Evolutionary conservation across 2,113 vertebrate genomes (phyloP).

Genomic region (Loxodonta africana): DNA sequence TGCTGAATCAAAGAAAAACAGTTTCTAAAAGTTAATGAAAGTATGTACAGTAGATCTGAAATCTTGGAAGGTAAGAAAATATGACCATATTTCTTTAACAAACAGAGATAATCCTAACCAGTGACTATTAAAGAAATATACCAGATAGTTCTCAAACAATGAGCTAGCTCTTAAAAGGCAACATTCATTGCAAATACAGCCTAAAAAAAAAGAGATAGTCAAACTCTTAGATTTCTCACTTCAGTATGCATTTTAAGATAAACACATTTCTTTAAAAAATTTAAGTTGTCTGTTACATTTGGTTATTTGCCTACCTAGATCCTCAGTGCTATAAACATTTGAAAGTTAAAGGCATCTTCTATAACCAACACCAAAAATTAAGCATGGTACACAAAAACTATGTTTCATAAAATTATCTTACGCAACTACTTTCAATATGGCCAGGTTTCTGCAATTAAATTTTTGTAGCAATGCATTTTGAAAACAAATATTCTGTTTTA

Average conservation of each 20-base stretch:
- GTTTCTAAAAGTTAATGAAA: neutral
- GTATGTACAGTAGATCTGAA: neutral
- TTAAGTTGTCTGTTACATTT: neutral
- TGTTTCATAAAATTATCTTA: slow-evolving; percentile 12
- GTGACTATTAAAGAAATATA: neutral
- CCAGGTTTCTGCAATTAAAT: slow-evolving; percentile 8
- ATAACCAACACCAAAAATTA: neutral
- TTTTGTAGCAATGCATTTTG: slow-evolving; percentile 36
- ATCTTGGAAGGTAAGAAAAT: slow-evolving; percentile 31
- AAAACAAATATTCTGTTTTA: neutral
- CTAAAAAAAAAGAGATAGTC: neutral
- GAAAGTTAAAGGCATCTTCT: slow-evolving; percentile 9
- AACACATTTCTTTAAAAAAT: neutral
- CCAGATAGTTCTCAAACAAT: neutral
- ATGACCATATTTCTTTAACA: neutral
- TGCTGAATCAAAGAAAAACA: slow-evolving; percentile 26
- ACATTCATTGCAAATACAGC: neutral
- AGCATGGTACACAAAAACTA: slow-evolving; percentile 14
- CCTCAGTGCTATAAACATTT: neutral
- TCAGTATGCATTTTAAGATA: slow-evolving; percentile 2
- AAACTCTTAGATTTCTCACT: neutral
- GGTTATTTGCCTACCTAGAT: neutral
- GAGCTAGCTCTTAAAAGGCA: neutral
- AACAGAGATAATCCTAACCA: neutral
- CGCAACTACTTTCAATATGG: slow-evolving; percentile 25